Evolutionary conservation across 2,888 invertebrate species (phyloP).

Genomic region (Cheiracanthium punctorium): DNA sequence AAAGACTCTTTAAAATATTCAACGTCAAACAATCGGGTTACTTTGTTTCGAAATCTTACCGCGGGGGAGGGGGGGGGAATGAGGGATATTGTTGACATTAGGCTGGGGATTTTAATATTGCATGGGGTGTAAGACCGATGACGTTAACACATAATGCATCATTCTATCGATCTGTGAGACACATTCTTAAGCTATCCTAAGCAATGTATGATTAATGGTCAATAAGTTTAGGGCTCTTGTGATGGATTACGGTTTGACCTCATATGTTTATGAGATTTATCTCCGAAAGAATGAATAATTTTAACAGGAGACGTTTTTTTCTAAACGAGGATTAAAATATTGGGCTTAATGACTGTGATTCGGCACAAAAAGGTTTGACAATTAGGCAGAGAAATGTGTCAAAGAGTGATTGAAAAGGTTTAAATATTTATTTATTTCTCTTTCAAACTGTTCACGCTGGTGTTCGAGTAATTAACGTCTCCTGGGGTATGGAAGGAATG

Average conservation of each 20-base stretch:
- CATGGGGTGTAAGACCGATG: not conserved
- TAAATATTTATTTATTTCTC: too few species aligned
- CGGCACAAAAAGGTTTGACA: too few species aligned
- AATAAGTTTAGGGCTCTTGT: not conserved
- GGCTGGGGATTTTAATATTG: not conserved
- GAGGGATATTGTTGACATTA: not conserved
- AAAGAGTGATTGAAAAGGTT: too few species aligned
- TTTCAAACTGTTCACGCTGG: too few species aligned
- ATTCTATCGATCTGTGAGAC: not conserved
- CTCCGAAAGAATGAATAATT: not conserved
- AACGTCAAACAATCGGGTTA: too few species aligned
- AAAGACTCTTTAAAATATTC: too few species aligned
- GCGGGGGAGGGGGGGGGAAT: too few species aligned
- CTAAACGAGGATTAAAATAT: not conserved
- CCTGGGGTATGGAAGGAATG: too few species aligned
- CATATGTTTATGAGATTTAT: slow-evolving; percentile 8
- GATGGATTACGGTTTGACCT: slow-evolving; percentile 1
- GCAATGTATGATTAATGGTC: slow-evolving; percentile 7
- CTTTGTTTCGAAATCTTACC: not conserved
- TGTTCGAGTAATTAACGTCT: too few species aligned
- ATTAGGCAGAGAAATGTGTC: too few species aligned
- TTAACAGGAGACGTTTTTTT: not conserved
- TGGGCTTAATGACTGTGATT: not conserved
- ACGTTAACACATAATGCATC: not conserved
- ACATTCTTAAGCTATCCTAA: slow-evolving; percentile 6